These are phyloP conservation scores for Cydia fagiglandana DNA, from an alignment of 1,140 invertebrate species.

Conservation along the genomic window DNA sequence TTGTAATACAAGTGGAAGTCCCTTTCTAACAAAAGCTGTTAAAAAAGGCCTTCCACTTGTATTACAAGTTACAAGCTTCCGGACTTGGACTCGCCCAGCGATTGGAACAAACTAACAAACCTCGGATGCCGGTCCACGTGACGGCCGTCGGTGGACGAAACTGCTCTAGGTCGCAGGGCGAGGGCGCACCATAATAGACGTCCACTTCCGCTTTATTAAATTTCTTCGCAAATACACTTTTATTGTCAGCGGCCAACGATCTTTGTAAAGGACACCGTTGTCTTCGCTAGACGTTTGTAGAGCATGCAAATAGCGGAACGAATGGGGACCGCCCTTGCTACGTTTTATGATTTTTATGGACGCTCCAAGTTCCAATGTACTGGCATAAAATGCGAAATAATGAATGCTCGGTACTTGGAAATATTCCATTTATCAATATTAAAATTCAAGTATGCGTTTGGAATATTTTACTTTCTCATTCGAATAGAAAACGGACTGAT, in stretches of 20 bases:
- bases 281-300: constrained; percentile 65
- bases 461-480: constrained; percentile 26
- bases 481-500: constrained; percentile 31
- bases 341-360: constrained; percentile 65
- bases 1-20: too few relatives aligned
- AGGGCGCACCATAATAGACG: constrained; percentile 63
- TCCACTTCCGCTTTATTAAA: constrained; percentile 78
- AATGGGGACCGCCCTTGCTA: constrained; percentile 58
- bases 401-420: constrained; percentile 27
- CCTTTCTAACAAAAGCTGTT: too few relatives aligned
- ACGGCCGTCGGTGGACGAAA: constrained; percentile 3
- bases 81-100: background rate
- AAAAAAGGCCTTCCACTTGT: too few relatives aligned
- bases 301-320: constrained; percentile 70
- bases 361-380: constrained; percentile 35
- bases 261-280: constrained; percentile 65
- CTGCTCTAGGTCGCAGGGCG: constrained; percentile 37
- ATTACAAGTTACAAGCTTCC: too few relatives aligned
- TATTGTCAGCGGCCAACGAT: constrained; percentile 68
- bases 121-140: background rate
- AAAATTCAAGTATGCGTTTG: constrained; percentile 28
- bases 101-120: background rate
- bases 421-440: constrained; percentile 30
- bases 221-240: constrained; percentile 79
- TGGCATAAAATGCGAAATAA: constrained; percentile 43